Base-by-base conservation (phyloP, 2,888 invertebrate species). In the Calameuta filiformis region DNA sequence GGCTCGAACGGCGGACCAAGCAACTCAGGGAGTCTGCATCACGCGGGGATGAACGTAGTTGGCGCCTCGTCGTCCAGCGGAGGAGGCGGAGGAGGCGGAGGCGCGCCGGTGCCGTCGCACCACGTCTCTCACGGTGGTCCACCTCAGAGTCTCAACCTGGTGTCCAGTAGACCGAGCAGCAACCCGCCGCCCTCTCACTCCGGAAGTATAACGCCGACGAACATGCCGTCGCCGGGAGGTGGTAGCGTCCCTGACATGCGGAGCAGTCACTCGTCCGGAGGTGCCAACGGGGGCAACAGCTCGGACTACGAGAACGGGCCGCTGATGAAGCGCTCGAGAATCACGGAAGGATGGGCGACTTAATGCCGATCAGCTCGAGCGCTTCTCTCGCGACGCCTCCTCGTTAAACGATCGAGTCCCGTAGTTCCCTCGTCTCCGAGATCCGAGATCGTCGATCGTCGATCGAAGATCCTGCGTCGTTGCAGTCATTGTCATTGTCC, bases 331-430 rank as follows among this genome's bases (percentile, higher is more conserved):
- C 95, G 98, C 91, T 95, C 97, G 89, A 95, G 98, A 92, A 95
- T 98, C 91, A 94, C 94, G 78, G 98, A 98, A 91, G 96, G 96
- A 81, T 98, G 98, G 98, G 95, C 96, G 92, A 96, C 97, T 95
- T 97, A 97, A 96, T 92, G 89, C 83, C 84, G 75, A 80, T 81
- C 80, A 68, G 71, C 68, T 80, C 80, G 81, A 79, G 81, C 83
- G 30, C 69, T 69, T 82, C 85, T 86, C 81, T 85, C 79, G 83
- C 83, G 85, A 84, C 83, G 85, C 83, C 85, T 85, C 69, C 73
- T 69, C 85, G 75, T 88, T 87, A 84, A 88, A 88, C 85, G 86
- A 86, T 40, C 1, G 1, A 40, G 15, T 12, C 88, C 81, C 82
- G 85, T 86, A 84, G 87, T 86, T 83, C 85, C 87, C 84, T 83